These are phyloP conservation scores for Volucella zonaria DNA, from an alignment of 2,888 invertebrate genomes.

Conservation along the genomic window DNA sequence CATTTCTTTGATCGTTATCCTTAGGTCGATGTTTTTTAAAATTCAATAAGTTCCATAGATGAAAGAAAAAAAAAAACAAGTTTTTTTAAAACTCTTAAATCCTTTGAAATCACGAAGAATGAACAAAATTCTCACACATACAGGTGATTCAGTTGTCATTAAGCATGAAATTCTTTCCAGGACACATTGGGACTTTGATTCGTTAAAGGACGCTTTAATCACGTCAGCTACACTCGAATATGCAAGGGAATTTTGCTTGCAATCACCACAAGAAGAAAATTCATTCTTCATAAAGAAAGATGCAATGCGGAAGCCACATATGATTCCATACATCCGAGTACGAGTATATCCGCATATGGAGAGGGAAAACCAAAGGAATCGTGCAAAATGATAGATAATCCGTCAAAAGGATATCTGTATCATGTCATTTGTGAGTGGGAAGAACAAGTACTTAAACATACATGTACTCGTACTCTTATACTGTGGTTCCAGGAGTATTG, in stretches of 20 bases:
- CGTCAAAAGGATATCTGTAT: too few relatives aligned
- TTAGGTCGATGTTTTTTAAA: conserved; percentile 39
- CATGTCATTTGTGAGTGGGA: too few relatives aligned
- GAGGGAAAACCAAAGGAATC: too few relatives aligned
- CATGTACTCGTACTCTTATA: too few relatives aligned
- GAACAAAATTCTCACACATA: conserved; percentile 8
- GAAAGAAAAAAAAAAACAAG: neutral
- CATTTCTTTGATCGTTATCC: conserved; percentile 40
- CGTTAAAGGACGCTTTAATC: conserved; percentile 39
- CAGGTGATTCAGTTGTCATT: conserved; percentile 24
- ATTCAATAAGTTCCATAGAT: conserved; percentile 27
- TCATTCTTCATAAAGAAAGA: too few relatives aligned
- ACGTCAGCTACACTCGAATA: conserved; percentile 13
- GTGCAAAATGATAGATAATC: too few relatives aligned
- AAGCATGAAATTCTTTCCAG: conserved; percentile 1
- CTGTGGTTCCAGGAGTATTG: neutral
- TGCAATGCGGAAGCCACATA: too few relatives aligned
- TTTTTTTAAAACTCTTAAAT: neutral
- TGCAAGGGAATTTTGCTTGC: conserved; percentile 14
- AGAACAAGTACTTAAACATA: too few relatives aligned
- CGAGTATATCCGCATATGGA: too few relatives aligned
- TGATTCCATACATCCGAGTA: too few relatives aligned
- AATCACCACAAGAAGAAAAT: neutral
- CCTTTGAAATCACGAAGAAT: conserved; percentile 7
- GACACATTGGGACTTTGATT: conserved; percentile 5